Conservation (phyloP, 1,140 invertebrate genomes). For the Diabrotica undecimpunctata region DNA sequence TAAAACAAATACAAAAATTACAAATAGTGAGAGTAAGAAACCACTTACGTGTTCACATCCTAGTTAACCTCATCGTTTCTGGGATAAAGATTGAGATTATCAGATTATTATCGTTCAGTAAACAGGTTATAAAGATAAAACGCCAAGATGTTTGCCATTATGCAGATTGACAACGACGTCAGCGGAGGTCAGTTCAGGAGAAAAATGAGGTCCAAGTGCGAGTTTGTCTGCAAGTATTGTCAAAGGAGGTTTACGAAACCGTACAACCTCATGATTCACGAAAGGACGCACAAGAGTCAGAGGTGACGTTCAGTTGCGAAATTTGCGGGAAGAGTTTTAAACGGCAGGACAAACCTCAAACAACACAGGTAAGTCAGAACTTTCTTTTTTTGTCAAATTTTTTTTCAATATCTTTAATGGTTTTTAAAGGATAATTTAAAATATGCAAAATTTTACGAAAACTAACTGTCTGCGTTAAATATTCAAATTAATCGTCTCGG, state of each 20-base stretch:
- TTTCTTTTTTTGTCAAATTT: constrained; percentile 11
- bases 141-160: constrained; percentile 75
- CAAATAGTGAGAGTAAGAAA: neutral
- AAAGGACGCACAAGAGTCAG: constrained; percentile 95
- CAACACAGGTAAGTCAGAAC: constrained; percentile 79
- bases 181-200: constrained; percentile 86
- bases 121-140: constrained; percentile 27
- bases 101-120: constrained; percentile 1
- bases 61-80: constrained; percentile 12
- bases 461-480: too few species aligned
- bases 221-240: constrained; percentile 99
- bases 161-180: constrained; percentile 87
- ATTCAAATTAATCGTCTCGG: too few species aligned
- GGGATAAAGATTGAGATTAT: neutral
- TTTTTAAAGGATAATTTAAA: too few species aligned
- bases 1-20: constrained; percentile 5
- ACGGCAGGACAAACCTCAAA: constrained; percentile 91
- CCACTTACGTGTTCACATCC: constrained; percentile 8
- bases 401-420: too few species aligned
- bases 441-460: too few species aligned
- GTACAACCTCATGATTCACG: constrained; percentile 99
- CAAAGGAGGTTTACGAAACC: constrained; percentile 97
- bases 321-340: constrained; percentile 98
- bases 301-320: constrained; percentile 97
- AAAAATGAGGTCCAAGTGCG: constrained; percentile 90